These are phyloP conservation scores for Synergus laeviventris DNA, from an alignment of 2,888 invertebrate genomes.

Conservation along the genomic window DNA sequence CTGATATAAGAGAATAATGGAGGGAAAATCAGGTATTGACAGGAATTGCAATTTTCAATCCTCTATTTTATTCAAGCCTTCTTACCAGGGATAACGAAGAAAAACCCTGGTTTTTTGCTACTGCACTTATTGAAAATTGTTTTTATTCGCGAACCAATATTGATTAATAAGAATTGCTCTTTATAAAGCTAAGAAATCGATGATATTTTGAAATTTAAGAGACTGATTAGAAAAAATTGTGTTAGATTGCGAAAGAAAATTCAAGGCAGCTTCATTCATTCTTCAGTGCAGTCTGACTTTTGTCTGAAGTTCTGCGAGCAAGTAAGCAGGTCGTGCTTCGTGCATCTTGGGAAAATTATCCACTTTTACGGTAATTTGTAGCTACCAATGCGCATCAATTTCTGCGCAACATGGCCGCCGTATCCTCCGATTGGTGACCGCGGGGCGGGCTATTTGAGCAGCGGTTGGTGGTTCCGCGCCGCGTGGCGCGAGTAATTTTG, in stretches of 20 bases:
- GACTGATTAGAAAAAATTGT: no score
- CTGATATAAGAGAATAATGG: no score
- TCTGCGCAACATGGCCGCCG: slow-evolving; percentile 66
- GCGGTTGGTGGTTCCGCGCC: slow-evolving; percentile 66
- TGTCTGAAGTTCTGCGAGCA: slow-evolving; percentile 22
- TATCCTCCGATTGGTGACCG: slow-evolving; percentile 62
- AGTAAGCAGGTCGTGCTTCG: slow-evolving; percentile 43
- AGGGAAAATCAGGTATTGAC: no score
- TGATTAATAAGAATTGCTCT: no score
- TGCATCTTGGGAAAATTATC: slow-evolving; percentile 59
- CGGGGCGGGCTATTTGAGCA: slow-evolving; percentile 67
- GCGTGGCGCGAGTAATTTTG: slow-evolving; percentile 68
- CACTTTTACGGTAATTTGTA: slow-evolving; percentile 65
- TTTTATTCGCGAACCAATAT: no score
- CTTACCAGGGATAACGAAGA: no score
- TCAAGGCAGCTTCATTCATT: neutral
- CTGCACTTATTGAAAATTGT: no score
- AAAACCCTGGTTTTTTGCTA: no score
- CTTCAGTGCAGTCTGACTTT: neutral
- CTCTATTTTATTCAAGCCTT: no score
- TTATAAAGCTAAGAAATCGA: no score
- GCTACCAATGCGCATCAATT: slow-evolving; percentile 59
- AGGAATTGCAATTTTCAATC: no score
- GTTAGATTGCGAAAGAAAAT: neutral
- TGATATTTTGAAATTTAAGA: no score